phyloP scores from a whole-genome alignment of 2,113 vertebrate genomes.

The Marmota flaviventris region DNA sequence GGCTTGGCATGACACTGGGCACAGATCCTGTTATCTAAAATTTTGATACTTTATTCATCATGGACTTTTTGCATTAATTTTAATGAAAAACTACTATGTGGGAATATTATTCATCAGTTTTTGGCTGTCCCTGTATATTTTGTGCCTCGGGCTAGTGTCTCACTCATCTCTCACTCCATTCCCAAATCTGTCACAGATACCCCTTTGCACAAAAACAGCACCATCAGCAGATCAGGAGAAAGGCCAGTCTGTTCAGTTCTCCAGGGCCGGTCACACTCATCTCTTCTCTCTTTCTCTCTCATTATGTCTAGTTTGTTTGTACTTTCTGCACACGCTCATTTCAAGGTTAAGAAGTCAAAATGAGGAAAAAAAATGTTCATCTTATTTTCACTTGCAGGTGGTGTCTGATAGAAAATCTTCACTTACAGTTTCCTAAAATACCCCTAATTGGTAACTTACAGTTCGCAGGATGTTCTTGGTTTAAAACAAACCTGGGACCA shows the following conservation, averaged over 20 bases:
- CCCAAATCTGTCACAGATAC: neutral
- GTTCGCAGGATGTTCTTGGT: neutral
- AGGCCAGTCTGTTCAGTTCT: neutral
- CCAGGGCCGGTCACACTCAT: neutral
- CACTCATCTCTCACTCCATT: neutral
- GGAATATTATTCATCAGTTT: neutral
- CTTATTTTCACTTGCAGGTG: neutral
- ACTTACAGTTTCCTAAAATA: constrained; percentile 36
- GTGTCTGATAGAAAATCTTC: neutral
- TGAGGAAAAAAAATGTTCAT: neutral
- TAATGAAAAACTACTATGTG: neutral
- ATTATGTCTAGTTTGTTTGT: neutral
- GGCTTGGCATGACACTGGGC: neutral
- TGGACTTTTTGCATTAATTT: neutral
- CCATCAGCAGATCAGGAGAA: neutral
- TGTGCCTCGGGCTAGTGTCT: neutral
- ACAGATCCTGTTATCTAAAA: neutral
- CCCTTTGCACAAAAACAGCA: neutral
- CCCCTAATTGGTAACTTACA: neutral
- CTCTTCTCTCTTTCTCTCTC: neutral
- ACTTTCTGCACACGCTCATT: neutral
- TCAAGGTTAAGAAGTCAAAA: neutral
- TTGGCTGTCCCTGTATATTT: neutral
- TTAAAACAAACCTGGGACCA: neutral
- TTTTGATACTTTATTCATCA: neutral